Conservation (phyloP, 1,140 invertebrate species). For the Drosophila mayri region DNA sequence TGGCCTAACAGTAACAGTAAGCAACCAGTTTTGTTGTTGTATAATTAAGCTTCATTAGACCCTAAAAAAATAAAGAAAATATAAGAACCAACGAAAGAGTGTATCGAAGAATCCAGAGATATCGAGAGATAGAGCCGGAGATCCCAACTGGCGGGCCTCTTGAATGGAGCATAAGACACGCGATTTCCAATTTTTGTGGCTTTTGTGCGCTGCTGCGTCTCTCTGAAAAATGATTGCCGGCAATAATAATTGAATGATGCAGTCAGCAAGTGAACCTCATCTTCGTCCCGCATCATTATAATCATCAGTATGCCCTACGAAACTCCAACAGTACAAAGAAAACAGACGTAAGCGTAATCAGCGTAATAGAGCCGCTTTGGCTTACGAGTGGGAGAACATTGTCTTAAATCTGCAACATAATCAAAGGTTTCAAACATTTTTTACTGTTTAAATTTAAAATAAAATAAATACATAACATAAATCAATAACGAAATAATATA, state of each 20-base stretch:
- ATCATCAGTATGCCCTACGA: constrained; percentile 29
- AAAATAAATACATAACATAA: too few relatives aligned
- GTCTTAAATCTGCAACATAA: constrained; percentile 1
- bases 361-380: constrained; percentile 27
- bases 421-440: not conserved
- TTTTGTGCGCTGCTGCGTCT: constrained; percentile 26
- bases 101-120: not conserved
- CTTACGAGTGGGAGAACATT: constrained; percentile 13
- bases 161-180: constrained; percentile 72
- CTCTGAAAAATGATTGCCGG: constrained; percentile 57
- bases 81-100: too few relatives aligned
- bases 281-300: constrained; percentile 46
- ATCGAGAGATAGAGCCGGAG: not conserved
- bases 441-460: not conserved
- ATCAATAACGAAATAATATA: not conserved
- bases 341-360: constrained; percentile 59
- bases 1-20: constrained; percentile 67
- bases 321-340: not conserved
- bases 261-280: constrained; percentile 67
- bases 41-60: constrained; percentile 81
- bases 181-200: constrained; percentile 65
- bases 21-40: constrained; percentile 45
- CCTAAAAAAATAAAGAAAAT: not conserved
- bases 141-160: constrained; percentile 56
- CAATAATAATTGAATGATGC: constrained; percentile 82